Percentiles rank a stretch among this genome's conserved stretches.
Conservation (phyloP, 2,113 vertebrate genomes). For the Indri indri region DNA sequence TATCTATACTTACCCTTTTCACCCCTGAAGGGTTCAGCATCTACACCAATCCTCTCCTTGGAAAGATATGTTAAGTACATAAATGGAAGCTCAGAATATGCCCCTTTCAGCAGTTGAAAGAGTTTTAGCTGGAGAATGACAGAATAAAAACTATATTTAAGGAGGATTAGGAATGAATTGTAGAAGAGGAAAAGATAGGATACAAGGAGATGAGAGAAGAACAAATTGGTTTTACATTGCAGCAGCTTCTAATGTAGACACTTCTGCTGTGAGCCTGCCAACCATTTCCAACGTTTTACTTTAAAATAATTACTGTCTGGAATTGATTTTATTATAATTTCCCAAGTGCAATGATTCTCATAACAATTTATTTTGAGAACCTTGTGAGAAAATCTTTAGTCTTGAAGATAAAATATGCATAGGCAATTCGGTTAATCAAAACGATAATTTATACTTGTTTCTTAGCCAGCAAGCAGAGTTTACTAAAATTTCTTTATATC, state of each 20-base stretch:
- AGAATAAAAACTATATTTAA: neutral
- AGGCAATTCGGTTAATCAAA: neutral
- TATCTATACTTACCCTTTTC: neutral
- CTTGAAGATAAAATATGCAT: conserved; percentile 4
- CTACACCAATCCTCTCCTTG: neutral
- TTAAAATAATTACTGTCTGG: neutral
- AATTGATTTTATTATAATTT: neutral
- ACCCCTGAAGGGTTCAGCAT: too few species aligned
- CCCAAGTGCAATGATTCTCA: neutral
- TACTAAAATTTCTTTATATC: neutral
- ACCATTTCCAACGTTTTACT: neutral
- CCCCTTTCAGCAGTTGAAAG: neutral
- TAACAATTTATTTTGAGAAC: neutral
- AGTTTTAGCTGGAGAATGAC: neutral
- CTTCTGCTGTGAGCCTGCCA: fast-evolving
- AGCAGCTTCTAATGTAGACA: neutral
- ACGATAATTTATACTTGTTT: neutral
- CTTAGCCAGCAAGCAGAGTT: neutral
- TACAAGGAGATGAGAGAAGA: neutral
- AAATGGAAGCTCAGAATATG: neutral
- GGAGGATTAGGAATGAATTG: neutral
- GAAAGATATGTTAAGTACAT: neutral
- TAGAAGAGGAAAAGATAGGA: neutral
- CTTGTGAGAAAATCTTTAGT: neutral
- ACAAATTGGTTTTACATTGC: neutral